Base-by-base conservation (phyloP, 2,888 invertebrate genomes). In the Gymnoscelis rufifasciata region DNA sequence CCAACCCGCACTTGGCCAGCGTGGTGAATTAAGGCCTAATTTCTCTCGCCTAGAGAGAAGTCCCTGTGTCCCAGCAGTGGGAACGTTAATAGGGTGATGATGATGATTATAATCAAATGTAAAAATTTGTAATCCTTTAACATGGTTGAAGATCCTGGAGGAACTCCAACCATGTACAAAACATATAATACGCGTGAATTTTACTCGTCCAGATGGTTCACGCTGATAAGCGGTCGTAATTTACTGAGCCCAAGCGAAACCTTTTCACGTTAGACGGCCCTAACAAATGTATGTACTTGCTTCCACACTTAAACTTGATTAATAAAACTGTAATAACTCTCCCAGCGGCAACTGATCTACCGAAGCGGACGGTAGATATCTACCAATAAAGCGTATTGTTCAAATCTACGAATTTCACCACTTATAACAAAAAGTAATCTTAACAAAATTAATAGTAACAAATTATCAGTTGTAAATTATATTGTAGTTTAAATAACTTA, bases 181-280 rank as follows among this genome's bases (percentile, higher is more conserved):
- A 10, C 19, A 19, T 2, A 35, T 68, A 64, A 71, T 71, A 63
- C 66, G 69, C 66, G 75, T 71, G 70, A 75, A 82, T 78, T 71
- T 63, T 64, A 59, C 55, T 58, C 68, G 64, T 68, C 73, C 69
- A 74, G 81, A 81, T 82, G 58, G 60, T 63, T 59, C 43, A 56
- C 52, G 49, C 56, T 63, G 79, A 82, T 80, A 73, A 60, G 57
- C 46, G 56, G 64, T 70, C 67, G 57, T 69, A 66, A 74, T 77
- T 59, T 57, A 60, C 62, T 12, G 41, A 46, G 52, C 37, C 39
- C 35, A 44, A 60, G 63, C 55, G 54, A 66, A 65, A 64, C 62
- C 57, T 59, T 58, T 33, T 38, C 26, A 43, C n/a, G 37, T 48
- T 48, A 48, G 36, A 47, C 29, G 37, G 31, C 23, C 29, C 39